These are phyloP conservation scores for Cataglyphis livida DNA, from an alignment of 2,888 invertebrate species.

Conservation along the genomic window DNA sequence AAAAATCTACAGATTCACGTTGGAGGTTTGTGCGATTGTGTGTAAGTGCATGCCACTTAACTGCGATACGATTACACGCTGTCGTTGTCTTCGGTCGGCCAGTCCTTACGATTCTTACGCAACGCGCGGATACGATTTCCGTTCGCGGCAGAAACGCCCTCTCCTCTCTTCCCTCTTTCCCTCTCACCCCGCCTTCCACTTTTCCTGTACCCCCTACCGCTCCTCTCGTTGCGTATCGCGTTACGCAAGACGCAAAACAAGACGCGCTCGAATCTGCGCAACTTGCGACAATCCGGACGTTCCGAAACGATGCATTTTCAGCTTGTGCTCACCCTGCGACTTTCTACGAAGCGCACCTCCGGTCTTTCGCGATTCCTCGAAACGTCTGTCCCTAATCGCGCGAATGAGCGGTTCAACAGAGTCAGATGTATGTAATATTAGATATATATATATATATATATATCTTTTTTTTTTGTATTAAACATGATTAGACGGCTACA, in stretches of 20 bases:
- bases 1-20: background rate
- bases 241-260: conserved; percentile 48
- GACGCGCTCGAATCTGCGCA: conserved; percentile 44
- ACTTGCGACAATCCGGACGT: conserved; percentile 49
- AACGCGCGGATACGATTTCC: conserved; percentile 58
- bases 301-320: conserved; percentile 48
- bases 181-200: background rate
- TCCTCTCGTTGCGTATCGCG: conserved; percentile 59
- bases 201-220: background rate
- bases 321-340: conserved; percentile 38
- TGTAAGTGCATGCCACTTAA: background rate
- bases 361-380: conserved; percentile 5
- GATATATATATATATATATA: too few species aligned
- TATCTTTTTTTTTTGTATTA: too few species aligned
- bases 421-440: too few species aligned
- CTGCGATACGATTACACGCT: conserved; percentile 32
- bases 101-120: conserved; percentile 37
- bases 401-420: conserved; percentile 3
- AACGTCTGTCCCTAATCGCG: background rate
- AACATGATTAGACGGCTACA: too few species aligned
- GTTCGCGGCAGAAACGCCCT: conserved; percentile 44
- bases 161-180: too few species aligned
- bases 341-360: conserved; percentile 21
- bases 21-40: background rate
- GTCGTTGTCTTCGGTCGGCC: conserved; percentile 1